Evolutionary conservation across 1,140 invertebrate species (phyloP).

Genomic region (Thereuonema tuberculata): DNA sequence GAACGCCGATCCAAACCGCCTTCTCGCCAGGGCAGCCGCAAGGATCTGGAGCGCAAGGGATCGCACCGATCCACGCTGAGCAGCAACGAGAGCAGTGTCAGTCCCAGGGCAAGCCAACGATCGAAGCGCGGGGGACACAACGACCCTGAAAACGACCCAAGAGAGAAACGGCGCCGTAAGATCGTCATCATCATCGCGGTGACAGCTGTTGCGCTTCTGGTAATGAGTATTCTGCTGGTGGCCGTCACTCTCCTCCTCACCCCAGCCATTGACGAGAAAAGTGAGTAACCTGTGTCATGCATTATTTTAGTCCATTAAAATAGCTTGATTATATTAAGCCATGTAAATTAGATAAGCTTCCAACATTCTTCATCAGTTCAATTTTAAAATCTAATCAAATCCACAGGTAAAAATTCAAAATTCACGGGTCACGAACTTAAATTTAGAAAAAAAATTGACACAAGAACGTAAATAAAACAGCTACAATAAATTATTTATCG

Average conservation of each 20-base stretch:
- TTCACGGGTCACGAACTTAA: no score
- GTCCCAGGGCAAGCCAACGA: neutral
- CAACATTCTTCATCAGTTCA: no score
- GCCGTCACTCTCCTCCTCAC: constrained; percentile 18
- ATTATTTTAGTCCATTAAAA: neutral
- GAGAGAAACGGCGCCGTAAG: constrained; percentile 6
- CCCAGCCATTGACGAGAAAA: constrained; percentile 18
- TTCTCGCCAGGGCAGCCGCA: no score
- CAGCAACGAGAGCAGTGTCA: neutral
- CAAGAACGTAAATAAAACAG: no score
- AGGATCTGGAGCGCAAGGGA: no score
- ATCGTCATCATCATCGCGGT: constrained; percentile 2
- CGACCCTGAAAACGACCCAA: neutral
- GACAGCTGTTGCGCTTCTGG: constrained; percentile 19
- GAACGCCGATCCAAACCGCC: no score
- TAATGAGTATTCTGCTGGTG: constrained; percentile 22
- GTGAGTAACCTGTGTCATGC: no score
- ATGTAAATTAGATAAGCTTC: no score
- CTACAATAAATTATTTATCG: no score
- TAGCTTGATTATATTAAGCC: neutral
- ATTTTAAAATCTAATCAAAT: no score
- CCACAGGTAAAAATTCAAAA: no score
- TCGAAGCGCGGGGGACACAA: neutral
- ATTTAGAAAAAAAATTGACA: no score
- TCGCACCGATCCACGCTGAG: neutral